A percentile compares a stretch with the other conserved stretches of the same genome.
phyloP scores from a whole-genome alignment of 2,797 vertebrate species.

The Alosa sapidissima region DNA sequence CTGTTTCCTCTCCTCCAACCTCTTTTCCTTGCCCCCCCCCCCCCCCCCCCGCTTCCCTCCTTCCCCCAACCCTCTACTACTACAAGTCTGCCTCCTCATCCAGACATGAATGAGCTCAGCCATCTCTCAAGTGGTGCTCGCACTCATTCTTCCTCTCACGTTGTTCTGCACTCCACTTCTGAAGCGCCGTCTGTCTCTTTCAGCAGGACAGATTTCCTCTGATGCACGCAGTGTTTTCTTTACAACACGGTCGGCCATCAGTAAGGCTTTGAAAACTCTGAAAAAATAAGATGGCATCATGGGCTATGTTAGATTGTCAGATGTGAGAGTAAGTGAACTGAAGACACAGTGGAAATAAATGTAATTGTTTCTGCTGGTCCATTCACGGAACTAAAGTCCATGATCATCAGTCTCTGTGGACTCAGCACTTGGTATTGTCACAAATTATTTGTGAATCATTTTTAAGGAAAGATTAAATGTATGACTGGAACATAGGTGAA shows the following conservation, averaged over 20 bases:
- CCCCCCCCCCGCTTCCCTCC: neutral
- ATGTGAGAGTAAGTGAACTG: neutral
- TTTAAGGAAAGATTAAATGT: neutral
- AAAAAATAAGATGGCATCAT: neutral
- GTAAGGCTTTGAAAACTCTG: neutral
- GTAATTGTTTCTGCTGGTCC: neutral
- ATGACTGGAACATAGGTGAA: neutral
- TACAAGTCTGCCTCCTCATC: conserved; percentile 10
- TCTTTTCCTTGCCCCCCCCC: neutral
- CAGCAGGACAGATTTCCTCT: neutral
- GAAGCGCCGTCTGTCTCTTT: neutral
- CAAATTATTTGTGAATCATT: neutral
- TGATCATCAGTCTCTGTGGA: neutral
- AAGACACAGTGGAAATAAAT: conserved; percentile 1
- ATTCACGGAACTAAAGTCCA: neutral
- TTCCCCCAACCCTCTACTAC: neutral
- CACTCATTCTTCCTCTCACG: neutral
- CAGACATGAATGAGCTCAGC: conserved; percentile 23
- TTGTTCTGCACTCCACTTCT: conserved; percentile 12
- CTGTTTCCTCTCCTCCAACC: neutral
- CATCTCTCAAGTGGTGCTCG: neutral
- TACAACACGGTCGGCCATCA: neutral
- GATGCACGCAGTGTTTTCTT: conserved; percentile 21
- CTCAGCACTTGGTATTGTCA: neutral
- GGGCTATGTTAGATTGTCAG: neutral